A percentile compares a stretch with the other conserved stretches of the same genome.
Evolutionary conservation across 2,113 vertebrate species (phyloP).

Genomic region (Grammomys dolichurus): DNA sequence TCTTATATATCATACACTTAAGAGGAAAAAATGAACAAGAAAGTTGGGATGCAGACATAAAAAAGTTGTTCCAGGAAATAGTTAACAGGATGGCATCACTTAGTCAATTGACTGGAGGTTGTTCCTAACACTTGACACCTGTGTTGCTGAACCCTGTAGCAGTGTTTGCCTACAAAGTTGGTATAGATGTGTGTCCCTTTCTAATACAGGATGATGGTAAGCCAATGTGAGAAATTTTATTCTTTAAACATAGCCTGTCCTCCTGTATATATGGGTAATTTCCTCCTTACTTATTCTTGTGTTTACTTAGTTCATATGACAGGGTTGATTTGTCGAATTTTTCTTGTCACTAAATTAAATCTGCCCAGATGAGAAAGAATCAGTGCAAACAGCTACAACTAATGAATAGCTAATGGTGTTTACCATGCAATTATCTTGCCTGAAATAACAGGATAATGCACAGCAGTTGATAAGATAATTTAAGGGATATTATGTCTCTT

Average conservation of each 20-base stretch:
- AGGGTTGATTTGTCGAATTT: conserved; percentile 70
- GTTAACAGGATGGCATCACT: neutral
- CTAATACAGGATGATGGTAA: neutral
- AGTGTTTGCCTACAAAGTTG: neutral
- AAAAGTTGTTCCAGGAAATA: neutral
- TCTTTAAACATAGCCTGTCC: conserved; percentile 54
- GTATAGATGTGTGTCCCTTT: neutral
- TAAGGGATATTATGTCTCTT: conserved; percentile 56
- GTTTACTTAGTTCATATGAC: conserved; percentile 57
- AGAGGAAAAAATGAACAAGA: neutral
- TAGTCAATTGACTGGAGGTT: neutral
- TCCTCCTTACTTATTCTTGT: conserved; percentile 61
- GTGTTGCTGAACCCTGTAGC: neutral
- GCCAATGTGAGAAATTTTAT: neutral
- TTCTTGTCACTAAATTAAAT: conserved; percentile 80
- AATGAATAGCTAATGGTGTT: conserved; percentile 80
- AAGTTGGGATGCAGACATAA: neutral
- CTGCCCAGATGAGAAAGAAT: conserved; percentile 71
- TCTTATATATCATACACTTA: neutral
- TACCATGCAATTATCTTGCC: conserved; percentile 78
- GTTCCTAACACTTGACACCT: neutral
- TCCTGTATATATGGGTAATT: conserved; percentile 32
- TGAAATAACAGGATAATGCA: conserved; percentile 77
- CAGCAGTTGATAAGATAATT: conserved; percentile 73
- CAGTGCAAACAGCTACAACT: conserved; percentile 67